Evolutionary conservation across 2,888 invertebrate species (phyloP).

Genomic region (Aphodius granarius): DNA sequence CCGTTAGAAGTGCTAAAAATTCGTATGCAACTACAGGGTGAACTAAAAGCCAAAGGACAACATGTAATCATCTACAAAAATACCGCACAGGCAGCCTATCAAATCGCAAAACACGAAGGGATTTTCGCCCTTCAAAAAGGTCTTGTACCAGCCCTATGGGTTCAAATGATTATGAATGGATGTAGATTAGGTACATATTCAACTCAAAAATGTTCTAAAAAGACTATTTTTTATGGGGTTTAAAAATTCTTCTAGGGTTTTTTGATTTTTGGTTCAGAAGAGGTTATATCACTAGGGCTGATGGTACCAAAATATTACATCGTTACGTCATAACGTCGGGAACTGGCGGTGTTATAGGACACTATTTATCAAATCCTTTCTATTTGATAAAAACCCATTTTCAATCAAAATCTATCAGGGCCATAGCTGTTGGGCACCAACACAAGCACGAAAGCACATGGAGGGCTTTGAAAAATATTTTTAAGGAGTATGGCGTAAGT

Average conservation of each 20-base stretch:
- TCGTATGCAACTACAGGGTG: conserved; percentile 78
- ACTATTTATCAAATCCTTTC: conserved; percentile 72
- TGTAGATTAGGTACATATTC: conserved; percentile 55
- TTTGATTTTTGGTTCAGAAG: conserved; percentile 44
- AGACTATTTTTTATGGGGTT: not conserved
- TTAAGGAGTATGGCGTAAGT: conserved; percentile 57
- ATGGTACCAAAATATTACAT: conserved; percentile 57
- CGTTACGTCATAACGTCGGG: conserved; percentile 58
- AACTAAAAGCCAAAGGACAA: conserved; percentile 61
- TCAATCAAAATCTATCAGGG: conserved; percentile 71
- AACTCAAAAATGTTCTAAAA: not conserved
- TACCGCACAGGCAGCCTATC: conserved; percentile 70
- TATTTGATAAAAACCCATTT: conserved; percentile 85
- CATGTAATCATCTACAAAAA: conserved; percentile 69
- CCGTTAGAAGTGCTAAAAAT: conserved; percentile 90
- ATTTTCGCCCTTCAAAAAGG: conserved; percentile 75
- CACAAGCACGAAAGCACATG: conserved; percentile 67
- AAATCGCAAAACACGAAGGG: conserved; percentile 66
- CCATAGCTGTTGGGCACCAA: conserved; percentile 84
- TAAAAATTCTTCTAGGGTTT: conserved; percentile 38
- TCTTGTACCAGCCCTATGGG: conserved; percentile 79
- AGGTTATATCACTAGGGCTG: conserved; percentile 46
- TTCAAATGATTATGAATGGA: conserved; percentile 71
- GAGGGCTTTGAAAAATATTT: conserved; percentile 57
- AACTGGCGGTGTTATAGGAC: conserved; percentile 69